These are phyloP conservation scores for Naja naja DNA, from an alignment of 2,113 vertebrate genomes.

Conservation along the genomic window DNA sequence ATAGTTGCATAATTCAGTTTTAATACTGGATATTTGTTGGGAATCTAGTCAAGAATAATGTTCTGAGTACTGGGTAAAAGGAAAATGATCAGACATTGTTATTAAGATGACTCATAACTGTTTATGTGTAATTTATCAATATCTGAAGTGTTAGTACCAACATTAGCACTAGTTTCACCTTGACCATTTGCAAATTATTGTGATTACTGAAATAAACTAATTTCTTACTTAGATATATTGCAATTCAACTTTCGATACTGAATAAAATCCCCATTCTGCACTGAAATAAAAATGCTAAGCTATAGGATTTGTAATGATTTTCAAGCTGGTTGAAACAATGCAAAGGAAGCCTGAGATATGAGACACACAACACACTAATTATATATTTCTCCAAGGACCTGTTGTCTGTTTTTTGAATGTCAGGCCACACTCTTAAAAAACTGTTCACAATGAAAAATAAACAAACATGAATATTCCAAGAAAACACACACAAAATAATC, in stretches of 20 bases:
- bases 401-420: constrained; percentile 67
- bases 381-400: constrained; percentile 65
- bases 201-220: constrained; percentile 47
- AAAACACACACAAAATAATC: constrained; percentile 84
- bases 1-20: background rate
- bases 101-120: background rate
- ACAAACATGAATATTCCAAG: constrained; percentile 95
- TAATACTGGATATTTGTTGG: background rate
- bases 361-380: constrained; percentile 45
- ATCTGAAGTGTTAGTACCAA: background rate
- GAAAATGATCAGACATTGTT: background rate
- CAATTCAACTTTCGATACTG: constrained; percentile 44
- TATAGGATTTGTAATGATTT: constrained; percentile 55
- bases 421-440: constrained; percentile 64
- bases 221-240: constrained; percentile 72
- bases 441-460: constrained; percentile 91
- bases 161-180: background rate
- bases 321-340: constrained; percentile 67
- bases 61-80: background rate
- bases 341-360: constrained; percentile 76
- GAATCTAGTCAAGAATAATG: background rate
- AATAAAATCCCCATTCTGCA: constrained; percentile 52
- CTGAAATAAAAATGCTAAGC: constrained; percentile 55
- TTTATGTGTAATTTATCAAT: background rate
- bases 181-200: constrained; percentile 45